Base-by-base conservation (phyloP, 2,797 vertebrate genomes). In the Acanthiza pusilla region DNA sequence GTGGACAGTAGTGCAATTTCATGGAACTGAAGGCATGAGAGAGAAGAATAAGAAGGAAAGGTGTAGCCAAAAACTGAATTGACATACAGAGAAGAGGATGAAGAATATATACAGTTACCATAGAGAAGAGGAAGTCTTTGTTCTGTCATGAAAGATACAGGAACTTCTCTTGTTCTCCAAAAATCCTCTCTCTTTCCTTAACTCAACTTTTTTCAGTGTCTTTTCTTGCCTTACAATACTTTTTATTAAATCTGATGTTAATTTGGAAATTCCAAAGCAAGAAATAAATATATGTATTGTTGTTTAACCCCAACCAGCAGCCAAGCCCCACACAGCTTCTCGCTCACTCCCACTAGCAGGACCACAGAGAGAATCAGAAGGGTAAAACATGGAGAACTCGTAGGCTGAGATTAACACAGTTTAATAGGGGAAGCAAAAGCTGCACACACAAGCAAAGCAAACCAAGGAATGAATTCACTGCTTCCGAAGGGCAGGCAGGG, bases 291-390 rank as follows among this genome's bases (percentile, higher is more conserved):
- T 11, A 47, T 20, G 22, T 22, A 10, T 19, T 36, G 17, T 32
- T 11, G 29, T 68, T 68, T 55, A 42, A 36, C 10, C 13, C 18
- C 27, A 75, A 32, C 6, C 55, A 42, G 13, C 7, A 61, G 22
- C 9, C 21, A 81, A 54, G 18, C 26, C 11, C 34, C 26, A 29
- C 2, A 3, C 15, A 74, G 26, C 26, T 1, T 1, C 26, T 68
- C 1, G 0, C 26, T 55, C 42, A 25, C 11, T 68, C 32, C 9
- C 5, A 36, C 5, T 16, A 23, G 42, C 7, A 34, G 32, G 30
- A 45, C 22, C 26, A 60, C 40, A 14, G 11, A 62, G 38, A 51
- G 27, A 57, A 32, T 16, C 32, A 36, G 66, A 36, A 72, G 27
- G 13, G 22, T 26, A n/a, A 75, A 61, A 61, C 17, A 11, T 4